These are phyloP conservation scores for Junonia oenone DNA, from an alignment of 2,888 invertebrate genomes.

Conservation along the genomic window DNA sequence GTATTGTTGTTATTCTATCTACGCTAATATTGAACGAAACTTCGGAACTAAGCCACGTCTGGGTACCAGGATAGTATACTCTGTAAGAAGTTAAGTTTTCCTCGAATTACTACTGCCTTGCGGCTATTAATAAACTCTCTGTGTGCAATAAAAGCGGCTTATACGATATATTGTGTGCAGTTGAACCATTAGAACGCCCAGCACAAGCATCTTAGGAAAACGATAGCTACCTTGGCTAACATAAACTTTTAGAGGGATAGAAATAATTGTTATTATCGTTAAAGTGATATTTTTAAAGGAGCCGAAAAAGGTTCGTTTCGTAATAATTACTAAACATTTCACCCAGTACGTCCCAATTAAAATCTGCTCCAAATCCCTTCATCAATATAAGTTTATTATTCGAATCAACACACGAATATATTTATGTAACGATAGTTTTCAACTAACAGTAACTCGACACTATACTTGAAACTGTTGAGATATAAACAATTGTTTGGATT, in stretches of 20 bases:
- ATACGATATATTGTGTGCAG: constrained; percentile 17
- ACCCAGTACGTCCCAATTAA: too few species aligned
- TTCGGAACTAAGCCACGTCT: not conserved
- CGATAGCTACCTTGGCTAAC: constrained; percentile 3
- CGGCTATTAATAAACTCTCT: constrained; percentile 16
- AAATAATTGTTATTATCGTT: not conserved
- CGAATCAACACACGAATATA: too few species aligned
- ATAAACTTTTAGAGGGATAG: not conserved
- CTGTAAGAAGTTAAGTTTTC: constrained; percentile 10
- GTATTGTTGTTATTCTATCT: not conserved
- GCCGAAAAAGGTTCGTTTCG: not conserved
- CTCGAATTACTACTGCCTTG: constrained; percentile 14
- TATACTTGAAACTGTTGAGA: too few species aligned
- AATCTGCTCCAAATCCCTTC: too few species aligned
- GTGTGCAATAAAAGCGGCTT: constrained; percentile 17
- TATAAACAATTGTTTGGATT: not conserved
- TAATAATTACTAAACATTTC: too few species aligned
- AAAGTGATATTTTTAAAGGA: not conserved
- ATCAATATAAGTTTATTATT: too few species aligned
- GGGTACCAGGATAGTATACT: not conserved
- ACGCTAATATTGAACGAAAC: not conserved
- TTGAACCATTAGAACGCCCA: constrained; percentile 14
- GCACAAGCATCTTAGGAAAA: constrained; percentile 12
- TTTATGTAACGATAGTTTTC: too few species aligned
- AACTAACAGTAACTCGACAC: not conserved